Base-by-base conservation (phyloP, 2,113 vertebrate genomes). In the Paraplagusia blochii region DNA sequence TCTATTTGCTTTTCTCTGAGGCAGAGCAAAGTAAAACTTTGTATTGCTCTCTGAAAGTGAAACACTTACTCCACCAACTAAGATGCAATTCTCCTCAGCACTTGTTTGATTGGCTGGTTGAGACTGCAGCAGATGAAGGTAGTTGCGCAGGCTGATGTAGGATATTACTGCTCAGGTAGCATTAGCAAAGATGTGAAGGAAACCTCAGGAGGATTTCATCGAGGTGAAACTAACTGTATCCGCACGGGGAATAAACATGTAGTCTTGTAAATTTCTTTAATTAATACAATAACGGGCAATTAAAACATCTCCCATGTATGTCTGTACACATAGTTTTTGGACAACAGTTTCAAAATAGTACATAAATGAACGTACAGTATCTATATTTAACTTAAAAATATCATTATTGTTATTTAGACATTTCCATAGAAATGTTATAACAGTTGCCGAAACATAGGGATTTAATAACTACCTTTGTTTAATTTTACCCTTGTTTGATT, bases 191-290 rank as follows among this genome's bases (percentile, higher is more conserved):
- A 38, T 36, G 64, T 44, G 61, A 45, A 54, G 47, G 67, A 65
- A 54, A n/a, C 36, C 48, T 12, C 69, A 61, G 69, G 74, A 59
- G 54, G 67, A 65, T 66, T 51, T 16, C 2, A 5, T 53, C 66
- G 15, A 46, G 36, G 57, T 61, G 69, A 74, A 34, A 66, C 54
- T 67, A 74, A 80, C 79, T 78, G 51, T 45, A 67, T 63, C 65
- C 72, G 44, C 36, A 46, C n/a, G 64, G 52, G 49, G 44, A 35
- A 67, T 44, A 64, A 52, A 42, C 36, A 55, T 16, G 34, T 58
- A 54, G 52, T 48, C 49, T 39, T 35, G 42, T 46, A 17, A 43
- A 10, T 59, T 72, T 48, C 6, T 18, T 64, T 50, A 11, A 67
- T 50, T 59, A 22, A 67, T 67, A 36, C 56, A 64, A 75, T 71